Base-by-base conservation (phyloP, 2,888 invertebrate genomes). In the Cyclophora punctaria region DNA sequence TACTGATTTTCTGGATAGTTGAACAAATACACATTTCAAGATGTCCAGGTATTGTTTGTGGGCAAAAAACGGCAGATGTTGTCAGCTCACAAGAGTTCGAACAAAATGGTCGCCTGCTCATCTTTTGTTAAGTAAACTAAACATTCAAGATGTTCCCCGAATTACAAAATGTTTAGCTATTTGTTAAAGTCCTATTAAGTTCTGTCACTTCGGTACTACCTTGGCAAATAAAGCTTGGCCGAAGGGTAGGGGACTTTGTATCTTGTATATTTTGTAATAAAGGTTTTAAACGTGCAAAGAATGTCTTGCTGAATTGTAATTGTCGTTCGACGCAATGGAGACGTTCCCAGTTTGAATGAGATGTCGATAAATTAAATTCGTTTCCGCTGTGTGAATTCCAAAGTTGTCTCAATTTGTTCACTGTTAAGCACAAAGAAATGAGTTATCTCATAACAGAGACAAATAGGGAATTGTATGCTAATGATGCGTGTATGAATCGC, bases 151-250 rank as follows among this genome's bases (percentile, higher is more conserved):
- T 78, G 76, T 88, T 87, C 86, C 67, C 70, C 82, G 87, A 86
- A 87, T 86, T 78, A 82, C 81, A 78, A 82, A 87, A 83, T 82
- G 81, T 81, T 88, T 87, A 83, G 83, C 80, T 84, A 87, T 88
- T 87, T 87, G 87, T 88, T 85, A 86, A 83, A 86, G 71, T 83
- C 80, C 82, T 79, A 87, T 88, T 87, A 85, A 78, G 83, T 78
- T 82, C 73, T 82, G 84, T 83, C 84, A 83, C 80, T 80, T 80
- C 71, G 69, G 72, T 70, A 69, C 70, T 66, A 69, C 66, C 61
- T 68, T 66, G 56, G 58, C 78, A 71, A 79, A 70, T 44, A 66
- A 50, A 48, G 3, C 3, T 7, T 34, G 34, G 47, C 34, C 0
- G 35, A 4, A 0, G n/a, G 2, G n/a, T 50, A 60, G 55, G 43